Conservation (phyloP, 2,888 invertebrate genomes). For the Scaptomyza reducta region DNA sequence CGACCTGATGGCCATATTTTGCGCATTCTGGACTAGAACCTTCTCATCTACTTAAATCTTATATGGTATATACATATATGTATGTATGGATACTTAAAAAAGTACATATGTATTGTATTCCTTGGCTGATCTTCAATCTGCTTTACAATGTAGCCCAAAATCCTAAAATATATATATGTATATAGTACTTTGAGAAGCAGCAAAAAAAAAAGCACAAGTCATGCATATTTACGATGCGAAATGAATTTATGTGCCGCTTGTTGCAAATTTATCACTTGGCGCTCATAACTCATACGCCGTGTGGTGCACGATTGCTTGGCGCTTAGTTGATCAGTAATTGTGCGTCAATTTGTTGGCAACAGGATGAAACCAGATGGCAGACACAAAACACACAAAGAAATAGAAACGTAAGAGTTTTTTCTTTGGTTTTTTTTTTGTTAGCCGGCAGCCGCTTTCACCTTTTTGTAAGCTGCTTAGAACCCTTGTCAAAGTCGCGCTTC, state of each 20-base stretch:
- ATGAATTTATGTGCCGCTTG: slow-evolving; percentile 53
- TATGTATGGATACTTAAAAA: too few species aligned
- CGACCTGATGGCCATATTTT: too few species aligned
- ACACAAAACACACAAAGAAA: neutral
- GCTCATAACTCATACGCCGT: slow-evolving; percentile 72
- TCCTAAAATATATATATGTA: neutral
- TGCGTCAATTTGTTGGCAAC: slow-evolving; percentile 69
- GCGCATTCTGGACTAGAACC: too few species aligned
- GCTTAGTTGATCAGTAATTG: slow-evolving; percentile 71
- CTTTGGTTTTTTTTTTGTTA: neutral
- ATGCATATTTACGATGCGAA: slow-evolving; percentile 16
- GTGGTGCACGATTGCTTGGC: slow-evolving; percentile 55
- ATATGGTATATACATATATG: too few species aligned
- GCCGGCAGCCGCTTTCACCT: slow-evolving; percentile 52
- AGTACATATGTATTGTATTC: too few species aligned
- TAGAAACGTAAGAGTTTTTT: neutral
- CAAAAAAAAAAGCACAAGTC: neutral
- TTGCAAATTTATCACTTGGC: slow-evolving; percentile 58
- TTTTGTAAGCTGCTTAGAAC: slow-evolving; percentile 64
- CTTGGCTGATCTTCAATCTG: neutral
- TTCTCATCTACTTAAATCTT: too few species aligned
- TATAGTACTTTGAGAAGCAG: too few species aligned
- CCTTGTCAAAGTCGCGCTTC: slow-evolving; percentile 63
- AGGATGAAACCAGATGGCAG: slow-evolving; percentile 16
- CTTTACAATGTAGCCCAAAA: slow-evolving; percentile 6